Conservation (phyloP, 2,113 vertebrate genomes). For the Pollachius pollachius region DNA sequence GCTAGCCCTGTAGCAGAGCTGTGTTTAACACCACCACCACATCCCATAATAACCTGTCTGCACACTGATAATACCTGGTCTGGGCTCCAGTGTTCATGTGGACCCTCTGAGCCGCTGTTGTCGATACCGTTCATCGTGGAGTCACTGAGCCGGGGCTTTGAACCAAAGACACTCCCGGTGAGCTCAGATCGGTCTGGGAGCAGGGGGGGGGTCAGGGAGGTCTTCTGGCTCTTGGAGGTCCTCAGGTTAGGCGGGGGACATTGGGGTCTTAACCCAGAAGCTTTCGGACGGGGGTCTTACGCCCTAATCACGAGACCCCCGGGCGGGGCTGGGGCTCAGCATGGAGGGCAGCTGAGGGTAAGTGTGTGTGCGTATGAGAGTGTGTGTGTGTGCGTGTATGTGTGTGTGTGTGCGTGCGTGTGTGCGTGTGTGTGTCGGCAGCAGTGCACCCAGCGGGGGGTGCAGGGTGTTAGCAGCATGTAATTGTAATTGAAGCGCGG, state of each 20-base stretch:
- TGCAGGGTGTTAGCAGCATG: constrained; percentile 56
- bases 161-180: too few species aligned
- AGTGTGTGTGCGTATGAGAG: neutral
- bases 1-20: neutral
- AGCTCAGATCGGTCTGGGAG: neutral
- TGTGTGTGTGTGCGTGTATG: neutral
- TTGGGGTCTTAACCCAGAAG: too few species aligned
- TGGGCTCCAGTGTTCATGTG: neutral
- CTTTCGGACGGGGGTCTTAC: too few species aligned
- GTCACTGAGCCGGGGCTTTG: too few species aligned
- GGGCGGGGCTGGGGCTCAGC: constrained; percentile 14
- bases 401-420: constrained; percentile 14
- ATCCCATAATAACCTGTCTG: neutral
- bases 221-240: too few species aligned
- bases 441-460: constrained; percentile 52
- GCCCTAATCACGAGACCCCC: neutral
- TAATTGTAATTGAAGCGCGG: constrained; percentile 73
- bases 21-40: neutral
- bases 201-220: neutral
- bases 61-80: neutral
- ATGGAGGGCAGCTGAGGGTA: constrained; percentile 21
- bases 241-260: too few species aligned
- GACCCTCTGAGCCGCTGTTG: too few species aligned
- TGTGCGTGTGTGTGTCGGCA: constrained; percentile 19
- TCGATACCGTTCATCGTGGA: too few species aligned